Conservation (phyloP, 2,797 vertebrate species). For the Arnoldichthys spilopterus region DNA sequence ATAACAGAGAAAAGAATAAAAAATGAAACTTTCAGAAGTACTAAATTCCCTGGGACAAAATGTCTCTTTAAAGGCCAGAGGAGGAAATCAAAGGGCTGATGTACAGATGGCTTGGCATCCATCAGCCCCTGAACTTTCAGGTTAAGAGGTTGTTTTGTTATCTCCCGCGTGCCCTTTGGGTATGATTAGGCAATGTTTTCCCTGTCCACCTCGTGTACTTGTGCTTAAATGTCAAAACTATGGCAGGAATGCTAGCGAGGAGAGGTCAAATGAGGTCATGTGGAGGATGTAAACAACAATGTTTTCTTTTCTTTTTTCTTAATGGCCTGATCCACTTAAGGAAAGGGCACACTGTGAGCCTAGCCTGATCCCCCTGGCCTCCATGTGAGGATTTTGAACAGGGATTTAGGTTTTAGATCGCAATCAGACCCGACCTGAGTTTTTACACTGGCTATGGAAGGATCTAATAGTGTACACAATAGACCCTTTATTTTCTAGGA, state of each 20-base stretch:
- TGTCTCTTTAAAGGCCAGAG: conserved; percentile 42
- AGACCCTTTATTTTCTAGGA: conserved; percentile 52
- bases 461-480: conserved; percentile 64
- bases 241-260: conserved; percentile 77
- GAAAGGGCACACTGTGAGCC: conserved; percentile 68
- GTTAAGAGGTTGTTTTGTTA: conserved; percentile 76
- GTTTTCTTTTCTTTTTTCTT: conserved; percentile 77
- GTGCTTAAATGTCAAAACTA: conserved; percentile 82
- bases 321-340: conserved; percentile 78
- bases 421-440: conserved; percentile 75
- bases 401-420: conserved; percentile 75
- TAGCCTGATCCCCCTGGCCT: conserved; percentile 74
- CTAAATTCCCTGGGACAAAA: conserved; percentile 45
- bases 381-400: conserved; percentile 56
- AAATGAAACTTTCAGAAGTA: conserved; percentile 50
- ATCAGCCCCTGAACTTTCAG: conserved; percentile 54
- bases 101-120: conserved; percentile 57
- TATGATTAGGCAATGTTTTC: conserved; percentile 80
- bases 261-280: conserved; percentile 78
- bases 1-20: too few species aligned
- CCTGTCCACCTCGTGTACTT: conserved; percentile 75
- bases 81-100: conserved; percentile 64
- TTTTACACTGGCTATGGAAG: conserved; percentile 73
- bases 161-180: conserved; percentile 75
- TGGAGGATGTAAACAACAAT: conserved; percentile 83